These are phyloP conservation scores for Piaya cayana DNA, from an alignment of 2,113 vertebrate genomes.

Conservation along the genomic window DNA sequence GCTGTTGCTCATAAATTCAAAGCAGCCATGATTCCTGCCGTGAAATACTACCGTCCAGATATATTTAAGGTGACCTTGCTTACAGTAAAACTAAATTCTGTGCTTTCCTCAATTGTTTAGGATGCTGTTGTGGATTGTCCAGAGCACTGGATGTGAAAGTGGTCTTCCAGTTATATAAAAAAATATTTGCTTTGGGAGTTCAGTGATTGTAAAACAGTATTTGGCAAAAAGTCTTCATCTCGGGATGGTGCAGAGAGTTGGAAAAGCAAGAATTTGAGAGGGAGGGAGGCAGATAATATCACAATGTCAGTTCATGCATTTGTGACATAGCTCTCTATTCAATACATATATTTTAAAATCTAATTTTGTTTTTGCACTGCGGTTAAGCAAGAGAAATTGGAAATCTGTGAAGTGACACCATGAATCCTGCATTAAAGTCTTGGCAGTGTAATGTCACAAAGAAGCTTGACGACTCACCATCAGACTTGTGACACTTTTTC, in stretches of 20 bases:
- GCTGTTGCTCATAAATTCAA: not conserved
- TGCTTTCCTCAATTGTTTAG: not conserved
- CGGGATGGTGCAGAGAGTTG: not conserved
- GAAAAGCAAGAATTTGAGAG: not conserved
- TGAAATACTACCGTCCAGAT: no score
- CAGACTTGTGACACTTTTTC: not conserved
- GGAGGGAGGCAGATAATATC: not conserved
- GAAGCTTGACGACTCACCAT: not conserved
- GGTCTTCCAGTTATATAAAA: not conserved
- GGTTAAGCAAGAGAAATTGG: not conserved
- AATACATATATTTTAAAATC: not conserved
- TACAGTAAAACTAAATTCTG: not conserved
- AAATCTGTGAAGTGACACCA: not conserved
- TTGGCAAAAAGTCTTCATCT: not conserved
- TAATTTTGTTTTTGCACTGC: not conserved
- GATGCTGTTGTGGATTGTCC: not conserved
- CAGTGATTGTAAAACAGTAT: not conserved
- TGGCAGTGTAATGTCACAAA: not conserved
- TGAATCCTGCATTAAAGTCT: not conserved
- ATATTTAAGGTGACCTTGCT: not conserved
- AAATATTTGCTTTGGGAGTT: not conserved
- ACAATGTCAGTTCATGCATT: not conserved
- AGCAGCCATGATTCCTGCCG: not conserved
- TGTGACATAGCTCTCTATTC: not conserved
- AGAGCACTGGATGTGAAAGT: not conserved